These are phyloP conservation scores for Chionis minor DNA, from an alignment of 2,113 vertebrate genomes.

Conservation along the genomic window DNA sequence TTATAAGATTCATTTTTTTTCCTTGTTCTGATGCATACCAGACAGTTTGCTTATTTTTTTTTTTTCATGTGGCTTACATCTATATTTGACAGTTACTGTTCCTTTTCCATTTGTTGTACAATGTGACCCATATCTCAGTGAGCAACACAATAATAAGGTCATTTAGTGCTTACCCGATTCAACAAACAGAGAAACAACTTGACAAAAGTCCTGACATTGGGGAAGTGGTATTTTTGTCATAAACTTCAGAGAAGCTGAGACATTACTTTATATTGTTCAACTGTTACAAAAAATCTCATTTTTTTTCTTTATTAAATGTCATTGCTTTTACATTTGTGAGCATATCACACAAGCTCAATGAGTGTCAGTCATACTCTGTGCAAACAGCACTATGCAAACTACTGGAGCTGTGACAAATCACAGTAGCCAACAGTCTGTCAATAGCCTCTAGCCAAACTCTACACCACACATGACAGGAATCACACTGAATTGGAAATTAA, in stretches of 20 bases:
- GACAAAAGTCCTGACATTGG: neutral
- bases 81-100: neutral
- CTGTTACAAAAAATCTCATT: accelerated
- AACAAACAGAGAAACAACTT: neutral
- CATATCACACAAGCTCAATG: neutral
- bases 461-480: neutral
- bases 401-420: neutral
- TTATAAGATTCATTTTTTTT: neutral
- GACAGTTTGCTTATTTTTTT: neutral
- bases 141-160: neutral
- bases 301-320: neutral
- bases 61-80: neutral
- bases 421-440: neutral
- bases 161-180: neutral
- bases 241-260: neutral
- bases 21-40: neutral
- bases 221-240: neutral
- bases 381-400: neutral
- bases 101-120: neutral
- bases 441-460: neutral
- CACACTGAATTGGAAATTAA: neutral
- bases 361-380: neutral
- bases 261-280: neutral
- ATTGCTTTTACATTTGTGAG: neutral
- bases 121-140: neutral